phyloP scores from a whole-genome alignment of 2,113 vertebrate genomes.

The Pholis gunnellus region DNA sequence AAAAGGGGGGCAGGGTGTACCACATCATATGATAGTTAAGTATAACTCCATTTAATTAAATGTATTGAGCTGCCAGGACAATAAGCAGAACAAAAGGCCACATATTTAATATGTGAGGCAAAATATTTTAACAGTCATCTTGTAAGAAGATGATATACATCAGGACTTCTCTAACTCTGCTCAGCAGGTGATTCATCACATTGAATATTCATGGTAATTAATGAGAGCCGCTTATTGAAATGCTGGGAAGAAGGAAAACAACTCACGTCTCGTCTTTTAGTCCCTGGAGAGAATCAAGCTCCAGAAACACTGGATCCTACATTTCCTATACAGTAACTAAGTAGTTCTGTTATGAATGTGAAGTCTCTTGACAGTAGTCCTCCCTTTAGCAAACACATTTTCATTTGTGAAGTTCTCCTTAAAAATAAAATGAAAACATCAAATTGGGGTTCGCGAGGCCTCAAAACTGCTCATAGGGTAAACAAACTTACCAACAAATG shows the following conservation, averaged over 20 bases:
- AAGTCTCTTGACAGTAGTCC: neutral
- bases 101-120: neutral
- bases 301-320: neutral
- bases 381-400: neutral
- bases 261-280: neutral
- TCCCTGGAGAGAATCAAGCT: neutral
- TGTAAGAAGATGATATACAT: neutral
- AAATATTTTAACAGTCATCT: neutral
- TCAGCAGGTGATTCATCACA: neutral
- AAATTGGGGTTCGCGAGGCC: slow-evolving; percentile 1
- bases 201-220: neutral
- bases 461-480: slow-evolving; percentile 34
- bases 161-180: neutral
- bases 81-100: neutral
- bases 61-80: neutral
- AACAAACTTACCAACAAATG: slow-evolving; percentile 22
- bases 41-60: neutral
- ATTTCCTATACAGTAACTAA: neutral
- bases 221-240: neutral
- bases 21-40: neutral
- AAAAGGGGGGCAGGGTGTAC: too few relatives aligned
- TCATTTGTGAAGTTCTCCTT: neutral
- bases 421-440: slow-evolving; percentile 29
- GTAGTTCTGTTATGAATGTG: too few relatives aligned
- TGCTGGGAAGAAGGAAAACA: neutral